Evolutionary conservation across 2,113 vertebrate genomes (phyloP), one percentile per base, ranked within the genome.

Genomic region (Esox niger): DNA sequence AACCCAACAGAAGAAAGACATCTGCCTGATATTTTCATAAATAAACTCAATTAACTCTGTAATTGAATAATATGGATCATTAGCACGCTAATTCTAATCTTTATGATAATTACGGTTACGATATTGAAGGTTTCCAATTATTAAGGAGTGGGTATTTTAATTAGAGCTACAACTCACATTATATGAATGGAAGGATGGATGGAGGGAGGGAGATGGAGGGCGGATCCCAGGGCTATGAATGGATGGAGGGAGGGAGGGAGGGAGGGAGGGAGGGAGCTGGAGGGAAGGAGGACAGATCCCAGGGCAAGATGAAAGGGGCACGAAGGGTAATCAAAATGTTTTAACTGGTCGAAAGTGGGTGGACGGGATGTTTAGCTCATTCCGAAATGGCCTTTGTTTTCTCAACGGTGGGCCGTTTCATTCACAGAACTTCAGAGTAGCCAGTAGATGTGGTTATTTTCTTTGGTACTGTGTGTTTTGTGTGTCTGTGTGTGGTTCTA

Each of bases 91-190:
- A n/a, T n/a, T n/a, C n/a, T n/a, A n/a, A n/a, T n/a, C n/a, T n/a
- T n/a, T n/a, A n/a, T n/a, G n/a, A n/a, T n/a, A 74, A 75, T 84
- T 66, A 73, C 25, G 47, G 56, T 81, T 64, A 67, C 71, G 66
- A 77, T 82, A 83, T 85, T 64, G 27, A 79, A 80, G 70, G 71
- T 78, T 68, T 71, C 77, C 81, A 80, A 81, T 86, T 76, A 72
- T 5, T 68, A 76, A 78, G 17, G 26, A 79, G 72, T 66, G 66
- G 77, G 77, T 64, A 54, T 52, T 52, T 70, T 86, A 85, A 85
- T 88, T 80, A 81, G 8, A 74, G 65, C 52, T 75, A 82, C 79
- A 71, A 68, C 76, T 77, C 32, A 77, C n/a, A n/a, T n/a, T n/a
- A 20, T 13, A 52, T 61, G 67, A 30, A 27, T 17, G 57, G 30